Evolutionary conservation across 2,797 vertebrate genomes (phyloP), one percentile per base, ranked within the genome.

Genomic region (Spheniscus humboldti): DNA sequence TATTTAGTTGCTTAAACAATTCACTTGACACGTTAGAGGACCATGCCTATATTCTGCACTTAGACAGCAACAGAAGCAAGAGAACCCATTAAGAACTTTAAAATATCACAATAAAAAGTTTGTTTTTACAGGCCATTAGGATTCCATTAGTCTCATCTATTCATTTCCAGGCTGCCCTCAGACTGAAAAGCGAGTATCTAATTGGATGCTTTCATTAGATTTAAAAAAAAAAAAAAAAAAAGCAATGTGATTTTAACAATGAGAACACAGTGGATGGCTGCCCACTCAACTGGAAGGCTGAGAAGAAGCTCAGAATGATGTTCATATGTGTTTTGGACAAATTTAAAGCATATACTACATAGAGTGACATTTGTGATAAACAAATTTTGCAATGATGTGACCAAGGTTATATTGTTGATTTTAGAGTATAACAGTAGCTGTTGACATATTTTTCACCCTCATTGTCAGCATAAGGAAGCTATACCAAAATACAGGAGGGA

Each of bases 111-210:
- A 53, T 7, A 92, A 75, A 81, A 60, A 11, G 37, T 63, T 92
- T 1, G 1, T 88, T 94, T 96, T 92, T 80, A 69, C 47, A 88
- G 41, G 30, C 72, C 78, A 93, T 97, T 93, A 93, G 50, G 45
- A 88, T 90, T 80, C 72, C 87, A 84, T 97, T 96, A 93, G 64
- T 75, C 57, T 80, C 72, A 85, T 90, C 45, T 86, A 47, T 88
- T 95, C 10, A 7, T 85, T 96, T 89, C 41, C 27, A 89, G 52
- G 50, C 68, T 93, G 37, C 18, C 35, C 27, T 88, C 68, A 91
- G 57, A 74, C 60, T 68, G 45, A 88, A 90, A 87, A 92, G 45
- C 10, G 7, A 83, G 17, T 80, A 41, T 39, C 33, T 92, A 91
- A 96, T 48, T 86, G 31, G 75, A 90, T 80, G 37, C 11, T 59